Base-by-base conservation (phyloP, 2,113 vertebrate species). In the Ornithorhynchus anatinus region DNA sequence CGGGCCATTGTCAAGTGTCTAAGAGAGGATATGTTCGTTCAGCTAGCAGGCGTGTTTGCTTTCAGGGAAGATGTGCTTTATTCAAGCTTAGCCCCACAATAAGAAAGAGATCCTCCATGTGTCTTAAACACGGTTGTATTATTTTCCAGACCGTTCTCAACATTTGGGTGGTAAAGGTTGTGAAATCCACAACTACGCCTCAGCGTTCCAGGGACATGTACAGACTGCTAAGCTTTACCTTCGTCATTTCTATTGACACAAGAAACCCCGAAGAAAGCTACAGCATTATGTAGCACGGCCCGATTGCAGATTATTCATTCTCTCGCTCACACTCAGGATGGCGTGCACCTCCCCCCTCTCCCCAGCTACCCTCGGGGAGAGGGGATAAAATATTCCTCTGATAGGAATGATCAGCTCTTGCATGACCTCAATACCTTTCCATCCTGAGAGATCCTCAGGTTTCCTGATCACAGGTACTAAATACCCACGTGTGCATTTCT, bases 221-320 rank as follows among this genome's bases (percentile, higher is more conserved):
- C 45, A 74, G 52, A 64, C 72, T 60, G 19, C 20, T 38, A 23
- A 69, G 50, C 23, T 77, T 57, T 77, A 36, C 33, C 22, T 5
- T 56, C 52, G 54, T 76, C 62, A 37, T 67, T 77, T 78, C 63
- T 80, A 56, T 65, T 77, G 78, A 75, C 70, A 73, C 37, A 75
- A 80, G 68, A 70, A 75, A 75, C 25, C 64, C 63, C 61, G 13
- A 47, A 10, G 37, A 6, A 27, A 52, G 59, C 45, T 47, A 47
- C 39, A 38, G 66, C 31, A 79, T 77, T 79, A 64, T 72, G 64
- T 58, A 75, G 60, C 54, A 44, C 60, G 44, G 39, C 84, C 57
- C 57, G 56, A 58, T 50, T 77, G 48, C 70, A 42, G 45, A 40
- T 38, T 75, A 67, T 45, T 74, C 67, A 72, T 80, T 72, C 52